Evolutionary conservation across 2,888 invertebrate species (phyloP).

Genomic region (Platypus cylindrus): DNA sequence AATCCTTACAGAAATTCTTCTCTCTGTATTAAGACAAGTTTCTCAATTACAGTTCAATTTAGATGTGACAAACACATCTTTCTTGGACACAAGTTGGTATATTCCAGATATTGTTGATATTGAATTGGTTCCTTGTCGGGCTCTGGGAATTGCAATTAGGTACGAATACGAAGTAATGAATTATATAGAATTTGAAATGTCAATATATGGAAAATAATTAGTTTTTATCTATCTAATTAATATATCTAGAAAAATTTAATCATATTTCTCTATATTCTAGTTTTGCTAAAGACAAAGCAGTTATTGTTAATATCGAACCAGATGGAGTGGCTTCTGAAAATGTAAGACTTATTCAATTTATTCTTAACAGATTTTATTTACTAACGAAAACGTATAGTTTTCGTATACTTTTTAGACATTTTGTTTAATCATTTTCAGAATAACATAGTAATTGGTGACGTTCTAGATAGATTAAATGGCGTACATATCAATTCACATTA

Average conservation of each 20-base stretch:
- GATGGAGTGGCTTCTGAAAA: slow-evolving; percentile 51
- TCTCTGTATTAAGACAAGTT: slow-evolving; percentile 43
- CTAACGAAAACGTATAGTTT: too few species aligned
- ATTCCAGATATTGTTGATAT: slow-evolving; percentile 40
- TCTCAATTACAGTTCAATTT: slow-evolving; percentile 40
- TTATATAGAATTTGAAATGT: slow-evolving; percentile 1
- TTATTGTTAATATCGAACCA: slow-evolving; percentile 44
- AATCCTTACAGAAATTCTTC: slow-evolving; percentile 45
- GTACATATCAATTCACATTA: slow-evolving; percentile 35
- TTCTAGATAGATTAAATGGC: slow-evolving; percentile 51
- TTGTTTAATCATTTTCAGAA: slow-evolving; percentile 34
- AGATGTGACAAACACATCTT: slow-evolving; percentile 43
- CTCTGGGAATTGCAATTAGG: slow-evolving; percentile 48
- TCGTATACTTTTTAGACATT: neutral
- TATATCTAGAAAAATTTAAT: neutral
- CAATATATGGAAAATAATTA: too few species aligned
- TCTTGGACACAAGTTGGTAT: slow-evolving; percentile 50
- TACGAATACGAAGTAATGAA: slow-evolving; percentile 22
- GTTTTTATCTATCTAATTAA: slow-evolving; percentile 2
- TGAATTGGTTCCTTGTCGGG: slow-evolving; percentile 50
- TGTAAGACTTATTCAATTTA: slow-evolving; percentile 34
- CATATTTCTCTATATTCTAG: slow-evolving; percentile 27
- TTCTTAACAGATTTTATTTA: slow-evolving; percentile 14
- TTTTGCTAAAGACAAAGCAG: slow-evolving; percentile 44
- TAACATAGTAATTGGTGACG: slow-evolving; percentile 47